A percentile compares a stretch with the other conserved stretches of the same genome.
phyloP scores from a whole-genome alignment of 2,113 vertebrate genomes.

The Meriones unguiculatus region DNA sequence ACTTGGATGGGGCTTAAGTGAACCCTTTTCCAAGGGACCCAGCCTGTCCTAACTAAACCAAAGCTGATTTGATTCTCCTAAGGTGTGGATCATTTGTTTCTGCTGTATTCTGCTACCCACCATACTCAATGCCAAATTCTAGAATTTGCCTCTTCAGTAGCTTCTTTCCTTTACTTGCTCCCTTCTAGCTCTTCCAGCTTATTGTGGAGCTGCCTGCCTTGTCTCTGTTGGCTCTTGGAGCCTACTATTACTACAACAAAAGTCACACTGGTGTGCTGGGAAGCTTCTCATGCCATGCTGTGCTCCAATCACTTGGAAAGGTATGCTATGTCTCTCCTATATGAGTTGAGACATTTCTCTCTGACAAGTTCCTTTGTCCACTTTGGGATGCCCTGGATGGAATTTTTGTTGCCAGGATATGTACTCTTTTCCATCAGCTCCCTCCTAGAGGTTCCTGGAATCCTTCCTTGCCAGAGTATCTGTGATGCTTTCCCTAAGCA shows the following conservation, averaged over 20 bases:
- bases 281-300: neutral
- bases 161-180: neutral
- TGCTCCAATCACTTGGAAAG: neutral
- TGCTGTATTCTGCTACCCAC: neutral
- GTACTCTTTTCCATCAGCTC: neutral
- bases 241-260: neutral
- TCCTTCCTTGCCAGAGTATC: neutral
- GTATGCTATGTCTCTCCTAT: neutral
- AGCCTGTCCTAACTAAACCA: neutral
- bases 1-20: neutral
- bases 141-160: neutral
- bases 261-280: neutral
- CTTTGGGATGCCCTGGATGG: neutral
- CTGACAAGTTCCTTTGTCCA: neutral
- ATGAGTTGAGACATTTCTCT: neutral
- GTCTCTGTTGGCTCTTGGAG: neutral
- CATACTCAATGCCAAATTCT: neutral
- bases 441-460: neutral
- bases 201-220: neutral
- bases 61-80: neutral
- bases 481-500: neutral
- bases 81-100: neutral
- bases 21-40: neutral
- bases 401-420: neutral
- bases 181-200: neutral